A percentile compares a stretch with the other conserved stretches of the same genome.
These are phyloP conservation scores for Agraylea sexmaculata DNA, from an alignment of 1,140 invertebrate genomes.

Conservation along the genomic window DNA sequence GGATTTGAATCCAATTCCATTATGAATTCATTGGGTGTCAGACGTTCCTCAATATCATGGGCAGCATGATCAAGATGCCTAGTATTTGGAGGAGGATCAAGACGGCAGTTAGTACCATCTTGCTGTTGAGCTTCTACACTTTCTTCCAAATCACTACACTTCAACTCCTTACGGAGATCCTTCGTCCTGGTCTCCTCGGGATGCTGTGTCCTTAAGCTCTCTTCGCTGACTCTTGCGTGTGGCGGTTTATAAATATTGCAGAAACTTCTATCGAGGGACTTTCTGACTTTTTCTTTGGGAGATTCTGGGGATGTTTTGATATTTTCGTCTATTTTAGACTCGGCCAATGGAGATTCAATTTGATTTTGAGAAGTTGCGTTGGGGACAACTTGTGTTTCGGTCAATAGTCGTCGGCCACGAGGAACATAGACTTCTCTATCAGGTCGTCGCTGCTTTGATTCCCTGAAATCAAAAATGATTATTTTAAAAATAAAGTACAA, in stretches of 20 bases:
- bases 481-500: constrained; percentile 2
- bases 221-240: constrained; percentile 22
- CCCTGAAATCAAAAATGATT: constrained; percentile 9
- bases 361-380: not conserved
- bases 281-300: too few relatives aligned
- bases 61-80: constrained; percentile 17
- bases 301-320: constrained; percentile 3
- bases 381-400: not conserved
- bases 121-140: constrained; percentile 4
- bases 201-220: too few relatives aligned
- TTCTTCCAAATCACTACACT: constrained; percentile 5
- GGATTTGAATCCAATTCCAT: too few relatives aligned
- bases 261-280: constrained; percentile 31
- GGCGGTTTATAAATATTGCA: constrained; percentile 40
- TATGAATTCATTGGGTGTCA: constrained; percentile 4
- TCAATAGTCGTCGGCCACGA: constrained; percentile 43
- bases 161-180: constrained; percentile 3
- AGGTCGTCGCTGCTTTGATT: constrained; percentile 45
- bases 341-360: constrained; percentile 18
- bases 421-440: constrained; percentile 70
- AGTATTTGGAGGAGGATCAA: constrained; percentile 18
- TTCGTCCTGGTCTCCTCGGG: constrained; percentile 8
- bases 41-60: constrained; percentile 19
- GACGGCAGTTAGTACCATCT: constrained; percentile 17
- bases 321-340: constrained; percentile 4